Percentiles rank a stretch among this genome's conserved stretches.
Conservation (phyloP, 1,140 invertebrate genomes). For the Drosophila albomicans region DNA sequence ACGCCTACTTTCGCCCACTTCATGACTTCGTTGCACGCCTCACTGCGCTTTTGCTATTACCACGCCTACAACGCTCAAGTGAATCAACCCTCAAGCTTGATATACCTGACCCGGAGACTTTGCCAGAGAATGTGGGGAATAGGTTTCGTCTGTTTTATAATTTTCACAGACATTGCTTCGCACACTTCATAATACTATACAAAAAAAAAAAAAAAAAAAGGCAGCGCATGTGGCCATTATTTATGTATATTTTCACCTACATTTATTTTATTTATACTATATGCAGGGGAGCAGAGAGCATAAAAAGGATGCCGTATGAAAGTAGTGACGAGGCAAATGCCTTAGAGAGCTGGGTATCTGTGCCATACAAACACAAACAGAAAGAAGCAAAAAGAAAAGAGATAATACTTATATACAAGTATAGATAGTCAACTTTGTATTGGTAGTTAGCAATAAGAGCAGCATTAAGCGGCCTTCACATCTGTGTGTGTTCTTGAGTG, state of each 20-base stretch:
- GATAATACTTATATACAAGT: constrained; percentile 7
- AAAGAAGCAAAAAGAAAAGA: constrained; percentile 1
- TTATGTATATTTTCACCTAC: constrained; percentile 80
- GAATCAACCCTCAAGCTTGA: constrained; percentile 29
- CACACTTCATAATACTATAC: constrained; percentile 50
- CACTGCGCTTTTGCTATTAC: constrained; percentile 40
- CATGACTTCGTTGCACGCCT: constrained; percentile 41
- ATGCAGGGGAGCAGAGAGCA: constrained; percentile 16
- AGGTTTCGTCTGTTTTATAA: constrained; percentile 67
- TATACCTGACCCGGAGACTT: constrained; percentile 25
- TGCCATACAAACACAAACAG: constrained; percentile 17
- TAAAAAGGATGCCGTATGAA: constrained; percentile 41
- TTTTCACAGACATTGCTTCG: constrained; percentile 62
- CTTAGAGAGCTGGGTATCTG: constrained; percentile 35
- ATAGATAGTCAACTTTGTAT: constrained; percentile 23
- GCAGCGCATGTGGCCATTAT: constrained; percentile 71
- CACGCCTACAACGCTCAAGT: constrained; percentile 27
- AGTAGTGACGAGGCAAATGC: constrained; percentile 44
- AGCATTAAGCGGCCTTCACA: constrained; percentile 28
- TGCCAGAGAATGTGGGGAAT: background rate
- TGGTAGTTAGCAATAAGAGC: constrained; percentile 42
- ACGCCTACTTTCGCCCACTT: constrained; percentile 5
- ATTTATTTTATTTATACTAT: constrained; percentile 70
- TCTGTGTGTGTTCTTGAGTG: background rate
- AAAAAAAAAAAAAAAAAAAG: constrained; percentile 36